Evolutionary conservation across 2,888 invertebrate species (phyloP).

Genomic region (Plusia festucae): DNA sequence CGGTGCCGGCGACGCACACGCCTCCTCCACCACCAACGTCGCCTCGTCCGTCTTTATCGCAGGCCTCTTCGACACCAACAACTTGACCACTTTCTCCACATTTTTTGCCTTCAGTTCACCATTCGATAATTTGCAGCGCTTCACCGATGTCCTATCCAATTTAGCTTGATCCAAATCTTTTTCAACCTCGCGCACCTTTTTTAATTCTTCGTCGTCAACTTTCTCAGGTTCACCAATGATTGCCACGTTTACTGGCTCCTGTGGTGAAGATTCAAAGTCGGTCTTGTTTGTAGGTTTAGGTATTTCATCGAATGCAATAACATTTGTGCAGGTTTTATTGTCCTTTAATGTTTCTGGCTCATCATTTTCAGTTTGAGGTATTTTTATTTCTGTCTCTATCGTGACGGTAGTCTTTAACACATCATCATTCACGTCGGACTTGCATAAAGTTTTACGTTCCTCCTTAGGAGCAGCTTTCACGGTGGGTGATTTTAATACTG

Average conservation of each 20-base stretch:
- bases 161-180: constrained; percentile 43
- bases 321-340: constrained; percentile 39
- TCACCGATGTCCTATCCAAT: constrained; percentile 51
- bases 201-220: constrained; percentile 36
- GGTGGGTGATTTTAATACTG: constrained; percentile 82
- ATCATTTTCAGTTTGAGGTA: constrained; percentile 52
- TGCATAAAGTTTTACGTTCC: constrained; percentile 62
- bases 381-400: constrained; percentile 44
- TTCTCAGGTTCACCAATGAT: constrained; percentile 42
- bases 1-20: constrained; percentile 71
- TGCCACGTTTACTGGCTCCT: constrained; percentile 53
- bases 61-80: constrained; percentile 82
- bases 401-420: constrained; percentile 53
- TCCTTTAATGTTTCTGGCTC: constrained; percentile 57
- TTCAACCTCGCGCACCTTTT: constrained; percentile 42
- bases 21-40: constrained; percentile 77
- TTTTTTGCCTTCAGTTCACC: constrained; percentile 79
- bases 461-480: constrained; percentile 70
- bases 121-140: constrained; percentile 74
- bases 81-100: constrained; percentile 82
- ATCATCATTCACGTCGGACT: constrained; percentile 56
- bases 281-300: constrained; percentile 31
- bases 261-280: constrained; percentile 46
- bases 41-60: constrained; percentile 83
- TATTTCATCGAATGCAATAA: constrained; percentile 29